Conservation (phyloP, 2,797 vertebrate species). For the Poecilia gillii region DNA sequence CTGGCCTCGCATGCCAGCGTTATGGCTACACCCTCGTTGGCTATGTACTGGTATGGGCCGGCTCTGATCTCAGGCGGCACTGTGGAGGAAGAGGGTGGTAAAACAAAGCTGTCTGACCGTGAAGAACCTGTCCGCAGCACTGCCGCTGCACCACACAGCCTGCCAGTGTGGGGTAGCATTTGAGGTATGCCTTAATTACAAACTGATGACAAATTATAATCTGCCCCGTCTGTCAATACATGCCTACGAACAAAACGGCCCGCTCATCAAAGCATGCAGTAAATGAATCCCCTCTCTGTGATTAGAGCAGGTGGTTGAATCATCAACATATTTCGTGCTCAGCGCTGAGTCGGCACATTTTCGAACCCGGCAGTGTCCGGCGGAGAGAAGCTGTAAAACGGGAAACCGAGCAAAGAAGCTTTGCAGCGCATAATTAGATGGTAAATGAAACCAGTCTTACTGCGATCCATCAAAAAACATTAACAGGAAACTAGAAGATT, state of each 20-base stretch:
- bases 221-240: slow-evolving; percentile 66
- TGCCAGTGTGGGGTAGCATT: slow-evolving; percentile 31
- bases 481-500: neutral
- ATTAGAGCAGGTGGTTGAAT: slow-evolving; percentile 64
- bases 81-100: slow-evolving; percentile 71
- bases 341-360: slow-evolving; percentile 49
- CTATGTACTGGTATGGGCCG: slow-evolving; percentile 82
- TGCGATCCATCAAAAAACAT: neutral
- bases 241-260: slow-evolving; percentile 45
- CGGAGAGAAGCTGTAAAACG: neutral
- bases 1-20: slow-evolving; percentile 83
- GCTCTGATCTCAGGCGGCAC: slow-evolving; percentile 88
- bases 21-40: slow-evolving; percentile 83
- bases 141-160: slow-evolving; percentile 42
- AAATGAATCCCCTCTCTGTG: slow-evolving; percentile 53
- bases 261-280: slow-evolving; percentile 61
- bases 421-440: neutral
- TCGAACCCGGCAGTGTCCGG: slow-evolving; percentile 12
- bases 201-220: slow-evolving; percentile 72
- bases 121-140: slow-evolving; percentile 37
- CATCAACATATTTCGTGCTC: slow-evolving; percentile 38
- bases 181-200: slow-evolving; percentile 75
- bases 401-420: neutral
- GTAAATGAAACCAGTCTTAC: neutral
- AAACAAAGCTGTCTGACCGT: slow-evolving; percentile 68